Conservation (phyloP, 2,888 invertebrate genomes). For the Spisula subtruncata region DNA sequence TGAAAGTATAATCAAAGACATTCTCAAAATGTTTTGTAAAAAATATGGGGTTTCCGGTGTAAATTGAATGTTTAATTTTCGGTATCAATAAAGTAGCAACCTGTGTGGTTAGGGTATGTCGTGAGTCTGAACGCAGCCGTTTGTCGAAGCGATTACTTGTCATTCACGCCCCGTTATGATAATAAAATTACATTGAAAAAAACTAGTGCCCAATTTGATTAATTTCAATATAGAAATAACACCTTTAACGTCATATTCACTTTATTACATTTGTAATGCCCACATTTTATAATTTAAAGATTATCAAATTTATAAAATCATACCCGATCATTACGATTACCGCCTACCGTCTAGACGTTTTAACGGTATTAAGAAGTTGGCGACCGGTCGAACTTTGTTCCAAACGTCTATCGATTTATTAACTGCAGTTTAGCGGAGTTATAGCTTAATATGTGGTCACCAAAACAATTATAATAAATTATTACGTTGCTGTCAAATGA, state of each 20-base stretch:
- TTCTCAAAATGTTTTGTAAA: neutral
- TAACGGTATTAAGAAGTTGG: neutral
- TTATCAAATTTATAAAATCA: neutral
- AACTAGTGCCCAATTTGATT: conserved; percentile 3
- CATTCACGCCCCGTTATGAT: too few species aligned
- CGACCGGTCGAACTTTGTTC: neutral
- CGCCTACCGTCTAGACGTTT: neutral
- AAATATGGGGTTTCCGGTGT: conserved; percentile 13
- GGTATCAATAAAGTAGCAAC: neutral
- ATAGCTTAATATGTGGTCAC: neutral
- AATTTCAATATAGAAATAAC: neutral
- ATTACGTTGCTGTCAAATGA: neutral
- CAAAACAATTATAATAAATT: neutral
- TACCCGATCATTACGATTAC: neutral
- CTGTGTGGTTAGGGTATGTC: conserved; percentile 35
- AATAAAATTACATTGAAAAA: neutral
- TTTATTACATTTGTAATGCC: neutral
- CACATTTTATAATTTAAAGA: neutral
- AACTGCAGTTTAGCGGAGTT: neutral
- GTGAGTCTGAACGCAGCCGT: neutral
- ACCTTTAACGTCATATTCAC: neutral
- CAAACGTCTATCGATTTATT: neutral
- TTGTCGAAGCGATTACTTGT: neutral
- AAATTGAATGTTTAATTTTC: conserved; percentile 6
- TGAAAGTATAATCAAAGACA: neutral